These are phyloP conservation scores for Tetranychus urticae DNA, from an alignment of 1,140 invertebrate species.

Conservation along the genomic window DNA sequence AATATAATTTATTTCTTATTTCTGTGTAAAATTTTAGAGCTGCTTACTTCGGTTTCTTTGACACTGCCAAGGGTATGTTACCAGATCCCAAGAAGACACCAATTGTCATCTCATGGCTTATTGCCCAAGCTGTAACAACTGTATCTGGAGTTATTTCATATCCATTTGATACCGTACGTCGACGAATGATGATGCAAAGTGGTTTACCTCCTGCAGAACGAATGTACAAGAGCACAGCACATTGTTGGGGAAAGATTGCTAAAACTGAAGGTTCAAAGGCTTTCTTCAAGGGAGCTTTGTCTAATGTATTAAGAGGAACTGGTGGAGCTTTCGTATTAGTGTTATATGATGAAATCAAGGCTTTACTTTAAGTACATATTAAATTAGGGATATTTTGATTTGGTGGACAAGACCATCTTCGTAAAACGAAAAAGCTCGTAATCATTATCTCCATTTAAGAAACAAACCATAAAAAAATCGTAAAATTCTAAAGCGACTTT, in stretches of 20 bases:
- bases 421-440: too few species aligned
- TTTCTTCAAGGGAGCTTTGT: conserved; percentile 62
- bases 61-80: conserved; percentile 64
- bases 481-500: too few species aligned
- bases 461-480: too few species aligned
- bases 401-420: too few species aligned
- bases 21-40: conserved; percentile 25
- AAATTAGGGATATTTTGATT: too few species aligned
- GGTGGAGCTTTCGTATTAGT: conserved; percentile 55
- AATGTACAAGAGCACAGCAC: conserved; percentile 53
- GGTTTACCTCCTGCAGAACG: conserved; percentile 42
- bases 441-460: too few species aligned
- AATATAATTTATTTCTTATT: background rate
- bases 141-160: conserved; percentile 68
- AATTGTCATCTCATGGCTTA: conserved; percentile 57
- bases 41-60: conserved; percentile 82
- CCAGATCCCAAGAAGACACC: conserved; percentile 58
- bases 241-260: conserved; percentile 53
- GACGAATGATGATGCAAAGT: conserved; percentile 82
- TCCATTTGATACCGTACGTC: conserved; percentile 77
- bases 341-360: conserved; percentile 10
- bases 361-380: background rate
- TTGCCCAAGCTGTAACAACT: conserved; percentile 64
- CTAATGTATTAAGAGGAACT: conserved; percentile 49
- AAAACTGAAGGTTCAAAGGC: conserved; percentile 41